A percentile compares a stretch with the other conserved stretches of the same genome.
Evolutionary conservation across 2,113 vertebrate genomes (phyloP).

Genomic region (Lagopus leucura): DNA sequence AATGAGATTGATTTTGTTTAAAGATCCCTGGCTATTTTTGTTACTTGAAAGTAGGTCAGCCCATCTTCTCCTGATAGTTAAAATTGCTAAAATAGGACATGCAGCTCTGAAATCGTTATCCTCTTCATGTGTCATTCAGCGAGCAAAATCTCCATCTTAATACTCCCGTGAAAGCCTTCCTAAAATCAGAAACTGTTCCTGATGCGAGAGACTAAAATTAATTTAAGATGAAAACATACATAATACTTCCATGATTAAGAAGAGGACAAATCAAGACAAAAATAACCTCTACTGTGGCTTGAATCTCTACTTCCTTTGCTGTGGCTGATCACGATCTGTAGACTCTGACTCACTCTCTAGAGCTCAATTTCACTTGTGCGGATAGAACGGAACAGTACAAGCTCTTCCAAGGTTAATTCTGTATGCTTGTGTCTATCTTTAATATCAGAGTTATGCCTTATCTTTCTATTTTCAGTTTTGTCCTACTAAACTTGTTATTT

Average conservation of each 20-base stretch:
- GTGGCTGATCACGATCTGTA: neutral
- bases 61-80: neutral
- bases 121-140: neutral
- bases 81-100: constrained; percentile 14
- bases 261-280: neutral
- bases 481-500: neutral
- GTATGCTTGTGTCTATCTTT: neutral
- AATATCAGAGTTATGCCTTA: neutral
- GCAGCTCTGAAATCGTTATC: neutral
- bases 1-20: constrained; percentile 6
- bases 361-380: neutral
- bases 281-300: neutral
- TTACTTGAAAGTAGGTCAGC: constrained; percentile 18
- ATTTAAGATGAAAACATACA: neutral
- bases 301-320: neutral
- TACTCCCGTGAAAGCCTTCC: neutral
- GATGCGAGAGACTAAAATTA: neutral
- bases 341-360: rapidly evolving
- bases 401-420: neutral
- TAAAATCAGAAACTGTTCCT: neutral
- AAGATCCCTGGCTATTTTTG: constrained; percentile 43
- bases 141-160: neutral
- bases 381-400: neutral
- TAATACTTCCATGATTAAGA: neutral
- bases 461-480: neutral